Evolutionary conservation across 2,888 invertebrate genomes (phyloP), one percentile per base, ranked within the genome.

Genomic region (Hanleya hanleyi): DNA sequence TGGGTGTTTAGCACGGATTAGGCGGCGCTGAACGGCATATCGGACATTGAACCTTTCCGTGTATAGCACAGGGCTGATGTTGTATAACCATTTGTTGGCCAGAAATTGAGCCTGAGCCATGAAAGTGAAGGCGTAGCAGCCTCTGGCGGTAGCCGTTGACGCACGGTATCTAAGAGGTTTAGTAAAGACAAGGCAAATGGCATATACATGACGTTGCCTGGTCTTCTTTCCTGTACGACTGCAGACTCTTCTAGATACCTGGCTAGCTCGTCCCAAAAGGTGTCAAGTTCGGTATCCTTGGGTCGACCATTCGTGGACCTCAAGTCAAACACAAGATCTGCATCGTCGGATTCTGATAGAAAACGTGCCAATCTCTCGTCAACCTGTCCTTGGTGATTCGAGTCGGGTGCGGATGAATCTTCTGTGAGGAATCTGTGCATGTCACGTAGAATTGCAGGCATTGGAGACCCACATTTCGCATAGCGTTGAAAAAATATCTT

Each of bases 221-320:
- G 47, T 57, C 70, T 33, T 32, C 76, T 62, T 41, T 78, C 78
- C 67, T 79, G 75, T n/a, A 76, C 74, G 35, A 41, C 74, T 12
- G 71, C 6, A 1, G 22, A 68, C 41, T 71, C 71, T 38, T 75
- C 69, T n/a, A 77, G 29, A 29, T 36, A 47, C 15, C 51, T 67
- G 18, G 49, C 18, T 0, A 72, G 41, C 5, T 47, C 72, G 9
- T 71, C 50, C 74, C 74, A 74, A n/a, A n/a, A n/a, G n/a, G n/a
- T n/a, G n/a, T n/a, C n/a, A n/a, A n/a, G n/a, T n/a, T n/a, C n/a
- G n/a, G n/a, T n/a, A n/a, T n/a, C n/a, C n/a, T n/a, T n/a, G n/a
- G n/a, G n/a, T n/a, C n/a, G n/a, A n/a, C n/a, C n/a, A n/a, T n/a
- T n/a, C n/a, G n/a, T n/a, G n/a, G n/a, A n/a, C n/a, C n/a, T n/a